Base-by-base conservation (phyloP, 1,140 invertebrate species). In the Caenorhabditis briggsae region DNA sequence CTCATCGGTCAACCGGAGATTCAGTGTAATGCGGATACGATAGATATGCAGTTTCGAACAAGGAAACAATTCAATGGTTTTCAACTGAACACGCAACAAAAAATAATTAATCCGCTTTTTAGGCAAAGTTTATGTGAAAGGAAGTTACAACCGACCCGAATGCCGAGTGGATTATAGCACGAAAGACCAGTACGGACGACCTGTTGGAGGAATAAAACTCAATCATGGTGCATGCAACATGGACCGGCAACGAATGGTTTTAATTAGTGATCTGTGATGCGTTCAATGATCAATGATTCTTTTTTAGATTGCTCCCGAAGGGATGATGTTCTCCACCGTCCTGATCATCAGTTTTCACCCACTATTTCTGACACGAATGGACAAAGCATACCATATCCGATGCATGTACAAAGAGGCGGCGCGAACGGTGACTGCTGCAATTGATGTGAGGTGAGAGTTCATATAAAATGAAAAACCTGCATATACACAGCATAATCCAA, bases 341-440 rank as follows among this genome's bases (percentile, higher is more conserved):
- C 82, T 92, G 3, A 90, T 92, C 18, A 91, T 92, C 65, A 89
- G 87, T 65, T 92, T 92, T 82, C 91, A 92, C 88, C 91, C 91
- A 74, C 50, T 92, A 14, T 92, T 92, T 70, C 83, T 92, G n/a
- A 92, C 91, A 2, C 92, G 92, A 87, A 88, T 90, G 59, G 91
- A 92, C 84, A 83, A 91, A 65, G 91, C 91, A 18, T 92, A 91
- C 56, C 90, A 92, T 85, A 92, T 92, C 83, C 92, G 92, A 43
- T 92, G 91, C 78, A 82, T 92, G 88, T 92, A 92, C 46, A 55
- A 89, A 65, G 91, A 92, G 83, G 86, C 87, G 14, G 87, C 53
- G 7, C 83, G 90, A 85, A 89, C 89, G 20, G 91, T 92, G 12
- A 82, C 46, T 20, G 84, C 90, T 12, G 65, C 87, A 16, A 74